Percentiles rank a stretch among this genome's conserved stretches.
Conservation (phyloP, 1,140 invertebrate genomes). For the Steinernema feltiae region DNA sequence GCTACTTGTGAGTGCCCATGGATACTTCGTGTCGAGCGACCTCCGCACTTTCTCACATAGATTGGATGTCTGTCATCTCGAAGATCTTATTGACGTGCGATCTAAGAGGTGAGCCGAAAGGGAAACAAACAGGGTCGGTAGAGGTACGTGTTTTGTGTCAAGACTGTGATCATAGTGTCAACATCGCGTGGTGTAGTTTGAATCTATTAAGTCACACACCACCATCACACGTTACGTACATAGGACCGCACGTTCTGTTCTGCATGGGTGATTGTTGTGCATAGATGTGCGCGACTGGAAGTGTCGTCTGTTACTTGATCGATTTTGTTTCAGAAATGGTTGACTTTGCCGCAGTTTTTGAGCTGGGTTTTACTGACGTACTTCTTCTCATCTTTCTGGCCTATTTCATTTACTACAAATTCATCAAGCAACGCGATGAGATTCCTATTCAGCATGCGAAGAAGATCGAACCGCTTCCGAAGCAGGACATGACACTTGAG, state of each 20-base stretch:
- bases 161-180: no score
- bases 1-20: no score
- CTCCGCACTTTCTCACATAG: no score
- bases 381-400: background rate
- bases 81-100: no score
- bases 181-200: no score
- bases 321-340: background rate
- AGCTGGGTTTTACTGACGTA: background rate
- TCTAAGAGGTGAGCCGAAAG: no score
- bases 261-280: background rate
- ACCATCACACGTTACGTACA: no score
- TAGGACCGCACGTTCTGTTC: background rate
- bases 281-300: background rate
- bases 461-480: constrained; percentile 67
- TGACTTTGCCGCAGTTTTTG: background rate
- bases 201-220: no score
- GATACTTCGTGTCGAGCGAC: no score
- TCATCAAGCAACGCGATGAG: background rate
- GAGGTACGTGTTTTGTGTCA: no score
- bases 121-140: no score
- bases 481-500: constrained; percentile 79
- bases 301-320: background rate
- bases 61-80: no score
- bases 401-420: constrained; percentile 2
- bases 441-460: background rate